Base-by-base conservation (phyloP, 2,797 vertebrate genomes). In the Melanogrammus aeglefinus region DNA sequence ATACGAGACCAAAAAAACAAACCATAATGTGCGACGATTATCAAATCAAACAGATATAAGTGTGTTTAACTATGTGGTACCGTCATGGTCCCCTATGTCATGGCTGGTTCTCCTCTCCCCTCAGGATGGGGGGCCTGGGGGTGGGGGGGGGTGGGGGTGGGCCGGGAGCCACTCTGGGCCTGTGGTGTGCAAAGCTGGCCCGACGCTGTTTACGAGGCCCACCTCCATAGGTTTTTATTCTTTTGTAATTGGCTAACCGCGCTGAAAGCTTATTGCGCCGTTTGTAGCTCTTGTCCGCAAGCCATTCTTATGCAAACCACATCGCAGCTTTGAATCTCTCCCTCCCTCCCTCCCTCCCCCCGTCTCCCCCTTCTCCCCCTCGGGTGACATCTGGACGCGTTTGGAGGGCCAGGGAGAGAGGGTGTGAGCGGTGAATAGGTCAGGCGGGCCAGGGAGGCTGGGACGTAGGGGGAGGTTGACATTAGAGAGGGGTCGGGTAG, bases 241-340 rank as follows among this genome's bases (percentile, higher is more conserved):
- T 81, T 89, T 88, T 88, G 78, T 87, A 88, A 90, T 86, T 86
- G 86, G 80, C 85, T 88, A 87, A 89, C 81, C 57, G 80, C 77
- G 77, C 83, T 84, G 79, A 82, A 85, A 84, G 82, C 83, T 44
- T 82, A 75, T 82, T 85, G 82, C 81, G 78, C 75, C 13, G 69
- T 74, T 78, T 78, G 76, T 78, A 81, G 84, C 72, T 78, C 84
- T 84, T 87, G 81, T 83, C 81, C 73, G 72, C 31, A 27, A 63
- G 31, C 78, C 77, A 86, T 91, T 91, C 85, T 80, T 77, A 85
- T 88, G 83, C 83, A 85, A 83, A 83, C 69, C 72, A 78, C 82
- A 82, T 76, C 35, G 35, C 79, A 80, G 57, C 73, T 66, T 75
- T 72, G 78, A 79, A 36, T 77, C 39, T 72, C 10, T 38, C 36